phyloP scores from a whole-genome alignment of 2,113 vertebrate genomes.

The Pterophyllum scalare region DNA sequence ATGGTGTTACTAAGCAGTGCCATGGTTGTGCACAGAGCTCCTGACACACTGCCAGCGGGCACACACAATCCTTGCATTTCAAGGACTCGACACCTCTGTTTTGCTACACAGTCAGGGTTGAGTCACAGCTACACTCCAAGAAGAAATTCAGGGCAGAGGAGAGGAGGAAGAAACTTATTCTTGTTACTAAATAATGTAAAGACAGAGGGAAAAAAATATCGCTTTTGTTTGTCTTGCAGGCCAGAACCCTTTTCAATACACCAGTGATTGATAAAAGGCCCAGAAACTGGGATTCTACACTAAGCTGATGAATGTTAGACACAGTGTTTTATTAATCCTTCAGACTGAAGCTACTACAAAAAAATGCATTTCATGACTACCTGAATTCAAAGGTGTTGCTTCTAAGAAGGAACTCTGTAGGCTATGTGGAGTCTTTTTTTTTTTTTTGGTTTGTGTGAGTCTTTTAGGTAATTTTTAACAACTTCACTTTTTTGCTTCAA shows the following conservation, averaged over 20 bases:
- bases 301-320: constrained; percentile 8
- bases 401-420: not conserved
- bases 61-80: constrained; percentile 54
- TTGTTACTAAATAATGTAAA: constrained; percentile 62
- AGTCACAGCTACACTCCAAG: constrained; percentile 52
- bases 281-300: not conserved
- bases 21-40: not conserved
- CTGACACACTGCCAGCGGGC: constrained; percentile 29
- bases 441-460: not conserved
- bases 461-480: too few relatives aligned
- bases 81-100: constrained; percentile 57
- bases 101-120: constrained; percentile 38
- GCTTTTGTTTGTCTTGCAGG: constrained; percentile 37
- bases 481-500: not conserved
- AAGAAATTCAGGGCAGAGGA: constrained; percentile 37
- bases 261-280: not conserved
- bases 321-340: not conserved
- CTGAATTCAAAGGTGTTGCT: not conserved
- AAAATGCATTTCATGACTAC: not conserved
- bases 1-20: constrained; percentile 4
- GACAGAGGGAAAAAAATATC: constrained; percentile 11
- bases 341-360: not conserved
- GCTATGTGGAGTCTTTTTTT: not conserved
- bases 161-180: constrained; percentile 28
- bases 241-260: not conserved